phyloP scores from a whole-genome alignment of 2,888 invertebrate species.

The Lepidonotus clava region DNA sequence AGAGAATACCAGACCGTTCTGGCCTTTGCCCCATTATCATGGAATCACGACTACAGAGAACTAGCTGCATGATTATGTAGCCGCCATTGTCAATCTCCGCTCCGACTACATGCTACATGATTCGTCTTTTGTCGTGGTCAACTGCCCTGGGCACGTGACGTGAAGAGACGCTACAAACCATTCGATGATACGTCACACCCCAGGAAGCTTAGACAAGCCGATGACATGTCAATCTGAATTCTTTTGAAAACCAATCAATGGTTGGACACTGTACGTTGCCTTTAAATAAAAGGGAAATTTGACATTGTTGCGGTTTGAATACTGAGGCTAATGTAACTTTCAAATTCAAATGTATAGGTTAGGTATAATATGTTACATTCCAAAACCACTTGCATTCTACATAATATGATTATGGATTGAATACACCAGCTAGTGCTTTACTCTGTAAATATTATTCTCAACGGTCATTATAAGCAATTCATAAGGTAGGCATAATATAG shows the following conservation, averaged over 20 bases:
- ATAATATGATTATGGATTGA: too few relatives aligned
- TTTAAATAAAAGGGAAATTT: background rate
- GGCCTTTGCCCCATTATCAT: background rate
- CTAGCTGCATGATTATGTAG: background rate
- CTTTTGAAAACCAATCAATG: slow-evolving; percentile 19
- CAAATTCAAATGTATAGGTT: slow-evolving; percentile 1
- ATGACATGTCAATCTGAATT: slow-evolving; percentile 34
- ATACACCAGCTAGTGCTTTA: too few relatives aligned
- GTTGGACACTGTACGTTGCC: slow-evolving; percentile 40
- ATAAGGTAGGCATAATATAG: too few relatives aligned
- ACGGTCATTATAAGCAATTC: too few relatives aligned
- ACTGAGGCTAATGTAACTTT: background rate
- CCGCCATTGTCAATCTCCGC: background rate
- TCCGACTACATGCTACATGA: background rate
- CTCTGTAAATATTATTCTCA: too few relatives aligned
- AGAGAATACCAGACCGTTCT: too few relatives aligned
- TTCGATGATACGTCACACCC: background rate
- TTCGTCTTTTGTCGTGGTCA: slow-evolving; percentile 2
- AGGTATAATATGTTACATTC: too few relatives aligned
- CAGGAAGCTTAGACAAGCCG: background rate
- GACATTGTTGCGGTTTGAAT: slow-evolving; percentile 12
- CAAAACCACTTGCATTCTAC: too few relatives aligned
- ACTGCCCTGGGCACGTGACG: background rate
- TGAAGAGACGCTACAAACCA: background rate
- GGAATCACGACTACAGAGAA: background rate